Percentiles rank a stretch among this genome's conserved stretches.
These are phyloP conservation scores for Blera fallax DNA, from an alignment of 2,888 invertebrate genomes.

Conservation along the genomic window DNA sequence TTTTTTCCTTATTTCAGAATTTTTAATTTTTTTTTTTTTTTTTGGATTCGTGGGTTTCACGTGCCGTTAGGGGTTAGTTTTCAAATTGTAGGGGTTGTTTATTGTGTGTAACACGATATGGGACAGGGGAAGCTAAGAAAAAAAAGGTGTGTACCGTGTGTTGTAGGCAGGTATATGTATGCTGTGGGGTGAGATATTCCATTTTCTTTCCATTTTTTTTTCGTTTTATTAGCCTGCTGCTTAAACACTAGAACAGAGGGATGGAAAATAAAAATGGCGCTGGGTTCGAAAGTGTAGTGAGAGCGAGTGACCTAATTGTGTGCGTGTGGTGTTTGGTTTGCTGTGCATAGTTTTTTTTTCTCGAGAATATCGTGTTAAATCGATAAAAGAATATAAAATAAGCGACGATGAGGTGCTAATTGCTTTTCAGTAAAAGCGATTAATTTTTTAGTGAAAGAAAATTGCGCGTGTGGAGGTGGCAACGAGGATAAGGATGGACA, in stretches of 20 bases:
- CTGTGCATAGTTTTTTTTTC: no score
- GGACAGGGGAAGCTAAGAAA: slow-evolving; percentile 21
- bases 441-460: no score
- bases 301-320: slow-evolving; percentile 26
- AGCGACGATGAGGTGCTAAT: no score
- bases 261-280: slow-evolving; percentile 26
- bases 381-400: no score
- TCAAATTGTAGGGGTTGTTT: slow-evolving; percentile 13
- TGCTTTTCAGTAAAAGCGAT: no score
- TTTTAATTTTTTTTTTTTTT: background rate
- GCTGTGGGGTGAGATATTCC: slow-evolving; percentile 61
- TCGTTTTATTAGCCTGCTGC: background rate
- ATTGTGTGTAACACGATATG: slow-evolving; percentile 39
- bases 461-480: no score
- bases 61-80: slow-evolving; percentile 40
- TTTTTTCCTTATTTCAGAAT: background rate
- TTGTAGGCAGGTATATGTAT: background rate
- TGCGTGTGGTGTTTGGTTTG: background rate
- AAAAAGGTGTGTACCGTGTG: slow-evolving; percentile 23
- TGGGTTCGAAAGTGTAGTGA: background rate
- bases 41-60: background rate
- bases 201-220: slow-evolving; percentile 33
- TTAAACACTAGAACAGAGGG: background rate
- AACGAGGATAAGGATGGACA: no score
- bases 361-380: no score